Evolutionary conservation across 2,888 invertebrate species (phyloP).

Genomic region (Thereva nobilitata): DNA sequence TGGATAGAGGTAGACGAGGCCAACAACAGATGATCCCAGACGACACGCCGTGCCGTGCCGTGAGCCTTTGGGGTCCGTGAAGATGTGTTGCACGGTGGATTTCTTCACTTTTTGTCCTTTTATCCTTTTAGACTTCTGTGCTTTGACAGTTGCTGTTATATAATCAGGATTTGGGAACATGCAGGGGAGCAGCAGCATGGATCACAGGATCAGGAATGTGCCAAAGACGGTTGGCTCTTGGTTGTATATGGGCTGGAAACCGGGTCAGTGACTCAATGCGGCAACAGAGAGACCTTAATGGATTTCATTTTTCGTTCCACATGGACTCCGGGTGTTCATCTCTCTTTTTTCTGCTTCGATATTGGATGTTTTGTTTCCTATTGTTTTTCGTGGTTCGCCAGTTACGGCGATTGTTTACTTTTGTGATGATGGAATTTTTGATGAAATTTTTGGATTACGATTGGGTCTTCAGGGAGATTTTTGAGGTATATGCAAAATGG

Average conservation of each 20-base stretch:
- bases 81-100: slow-evolving; percentile 8
- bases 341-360: slow-evolving; percentile 7
- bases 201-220: slow-evolving; percentile 14
- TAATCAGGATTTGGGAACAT: slow-evolving; percentile 23
- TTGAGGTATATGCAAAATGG: no score
- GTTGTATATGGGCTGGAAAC: slow-evolving; percentile 8
- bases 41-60: neutral
- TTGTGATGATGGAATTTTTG: no score
- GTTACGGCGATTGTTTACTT: no score
- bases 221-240: neutral
- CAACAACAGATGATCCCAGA: neutral
- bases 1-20: slow-evolving; percentile 3
- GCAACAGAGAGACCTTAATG: slow-evolving; percentile 22
- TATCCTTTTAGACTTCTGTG: slow-evolving; percentile 23
- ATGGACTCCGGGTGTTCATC: slow-evolving; percentile 21
- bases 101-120: slow-evolving; percentile 22
- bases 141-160: slow-evolving; percentile 17
- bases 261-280: slow-evolving; percentile 31
- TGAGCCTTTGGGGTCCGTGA: slow-evolving; percentile 3
- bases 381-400: no score
- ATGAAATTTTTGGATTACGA: no score
- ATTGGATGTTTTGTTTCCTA: no score
- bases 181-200: slow-evolving; percentile 15
- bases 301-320: slow-evolving; percentile 13
- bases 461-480: no score